A percentile compares a stretch with the other conserved stretches of the same genome.
These are phyloP conservation scores for Shargacucullia verbasci DNA, from an alignment of 2,888 invertebrate species.

Conservation along the genomic window DNA sequence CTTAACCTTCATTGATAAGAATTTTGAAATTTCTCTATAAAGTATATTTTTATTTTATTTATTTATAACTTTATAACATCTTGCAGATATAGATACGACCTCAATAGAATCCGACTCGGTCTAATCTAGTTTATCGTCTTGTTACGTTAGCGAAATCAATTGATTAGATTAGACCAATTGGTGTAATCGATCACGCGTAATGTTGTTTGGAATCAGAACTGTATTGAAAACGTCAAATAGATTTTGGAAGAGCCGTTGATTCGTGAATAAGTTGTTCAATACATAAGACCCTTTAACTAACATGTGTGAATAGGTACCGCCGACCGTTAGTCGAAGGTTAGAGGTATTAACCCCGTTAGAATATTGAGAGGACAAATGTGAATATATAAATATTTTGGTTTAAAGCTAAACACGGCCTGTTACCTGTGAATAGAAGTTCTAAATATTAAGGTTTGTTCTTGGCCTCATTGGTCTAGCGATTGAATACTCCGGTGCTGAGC, in stretches of 20 bases:
- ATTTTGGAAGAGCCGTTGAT: constrained; percentile 28
- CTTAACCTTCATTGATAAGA: neutral
- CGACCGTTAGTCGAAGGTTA: constrained; percentile 8
- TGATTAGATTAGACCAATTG: constrained; percentile 41
- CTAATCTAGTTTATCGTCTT: constrained; percentile 39
- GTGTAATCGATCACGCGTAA: constrained; percentile 40
- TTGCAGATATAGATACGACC: constrained; percentile 2
- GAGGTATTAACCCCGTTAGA: neutral
- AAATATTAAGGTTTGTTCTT: too few species aligned
- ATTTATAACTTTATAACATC: too few species aligned
- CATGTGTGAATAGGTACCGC: neutral
- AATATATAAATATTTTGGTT: too few species aligned
- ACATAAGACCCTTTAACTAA: constrained; percentile 16
- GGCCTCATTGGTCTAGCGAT: too few species aligned
- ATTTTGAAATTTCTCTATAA: neutral
- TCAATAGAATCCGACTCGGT: constrained; percentile 14
- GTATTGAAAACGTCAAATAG: constrained; percentile 26
- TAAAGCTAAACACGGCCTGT: too few species aligned
- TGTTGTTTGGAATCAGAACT: constrained; percentile 20
- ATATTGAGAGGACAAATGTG: too few species aligned
- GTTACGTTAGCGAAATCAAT: constrained; percentile 25
- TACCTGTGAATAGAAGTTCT: too few species aligned
- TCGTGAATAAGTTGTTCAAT: constrained; percentile 23
- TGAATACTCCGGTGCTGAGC: too few species aligned
- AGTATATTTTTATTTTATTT: too few species aligned